Conservation (phyloP, 2,888 invertebrate genomes). For the Timandra comae region DNA sequence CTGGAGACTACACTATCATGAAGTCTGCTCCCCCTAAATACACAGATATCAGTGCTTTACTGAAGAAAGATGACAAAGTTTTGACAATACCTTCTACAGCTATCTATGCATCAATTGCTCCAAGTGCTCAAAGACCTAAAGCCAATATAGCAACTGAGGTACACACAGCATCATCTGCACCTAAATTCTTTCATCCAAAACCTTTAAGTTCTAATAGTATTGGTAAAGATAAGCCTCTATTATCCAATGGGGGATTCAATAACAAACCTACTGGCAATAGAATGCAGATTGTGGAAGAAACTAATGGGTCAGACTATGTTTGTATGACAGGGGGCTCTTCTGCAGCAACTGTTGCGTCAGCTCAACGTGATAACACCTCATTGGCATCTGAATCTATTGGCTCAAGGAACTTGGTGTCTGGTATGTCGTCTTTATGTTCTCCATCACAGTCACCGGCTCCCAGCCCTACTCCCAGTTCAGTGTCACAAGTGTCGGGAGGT, state of each 20-base stretch:
- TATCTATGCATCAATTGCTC: slow-evolving; percentile 73
- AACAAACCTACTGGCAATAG: slow-evolving; percentile 46
- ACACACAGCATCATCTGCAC: slow-evolving; percentile 68
- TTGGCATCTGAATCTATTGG: slow-evolving; percentile 53
- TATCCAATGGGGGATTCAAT: slow-evolving; percentile 51
- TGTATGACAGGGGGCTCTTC: slow-evolving; percentile 87
- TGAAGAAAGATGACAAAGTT: slow-evolving; percentile 65
- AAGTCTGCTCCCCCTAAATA: slow-evolving; percentile 70
- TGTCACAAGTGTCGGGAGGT: slow-evolving; percentile 79
- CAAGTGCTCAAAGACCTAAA: slow-evolving; percentile 72
- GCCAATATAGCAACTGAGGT: slow-evolving; percentile 75
- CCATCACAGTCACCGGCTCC: slow-evolving; percentile 77
- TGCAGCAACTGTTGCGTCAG: slow-evolving; percentile 60
- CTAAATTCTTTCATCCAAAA: slow-evolving; percentile 76
- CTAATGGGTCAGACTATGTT: slow-evolving; percentile 88
- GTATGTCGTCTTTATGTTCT: slow-evolving; percentile 66
- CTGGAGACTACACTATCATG: slow-evolving; percentile 68
- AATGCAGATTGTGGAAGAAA: slow-evolving; percentile 80
- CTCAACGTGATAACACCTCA: slow-evolving; percentile 62
- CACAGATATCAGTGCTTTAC: slow-evolving; percentile 60
- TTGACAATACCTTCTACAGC: slow-evolving; percentile 68
- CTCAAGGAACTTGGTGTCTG: slow-evolving; percentile 61
- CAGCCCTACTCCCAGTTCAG: slow-evolving; percentile 80
- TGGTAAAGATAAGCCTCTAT: slow-evolving; percentile 50
- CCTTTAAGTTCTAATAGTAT: slow-evolving; percentile 77